These are phyloP conservation scores for Brachyhypopomus occidentalis DNA, from an alignment of 2,113 vertebrate species.

Conservation along the genomic window DNA sequence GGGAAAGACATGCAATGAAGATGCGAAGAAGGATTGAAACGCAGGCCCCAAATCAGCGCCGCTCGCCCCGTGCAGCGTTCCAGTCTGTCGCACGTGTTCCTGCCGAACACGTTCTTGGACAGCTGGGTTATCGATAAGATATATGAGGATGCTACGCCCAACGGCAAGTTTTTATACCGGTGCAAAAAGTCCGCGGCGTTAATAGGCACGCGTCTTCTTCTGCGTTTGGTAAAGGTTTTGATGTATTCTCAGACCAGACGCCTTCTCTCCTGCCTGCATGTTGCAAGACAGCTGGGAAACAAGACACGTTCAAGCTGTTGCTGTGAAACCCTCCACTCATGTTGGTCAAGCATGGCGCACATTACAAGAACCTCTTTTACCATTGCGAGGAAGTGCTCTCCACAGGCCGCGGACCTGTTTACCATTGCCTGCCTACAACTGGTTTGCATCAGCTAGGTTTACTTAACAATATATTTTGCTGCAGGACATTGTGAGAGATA, in stretches of 20 bases:
- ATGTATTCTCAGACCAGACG: neutral
- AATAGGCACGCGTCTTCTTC: neutral
- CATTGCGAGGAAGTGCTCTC: slow-evolving; percentile 42
- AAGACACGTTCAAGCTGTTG: neutral
- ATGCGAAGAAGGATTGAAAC: slow-evolving; percentile 76
- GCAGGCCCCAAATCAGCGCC: slow-evolving; percentile 63
- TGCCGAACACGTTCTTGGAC: neutral
- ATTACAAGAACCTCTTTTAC: slow-evolving; percentile 5
- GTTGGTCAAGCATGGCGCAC: neutral
- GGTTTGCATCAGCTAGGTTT: slow-evolving; percentile 74
- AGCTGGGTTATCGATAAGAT: neutral
- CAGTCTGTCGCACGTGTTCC: neutral
- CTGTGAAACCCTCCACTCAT: neutral
- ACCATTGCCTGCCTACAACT: slow-evolving; percentile 70
- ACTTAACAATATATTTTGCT: slow-evolving; percentile 74
- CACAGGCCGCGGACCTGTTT: slow-evolving; percentile 65
- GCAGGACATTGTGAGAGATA: slow-evolving; percentile 71
- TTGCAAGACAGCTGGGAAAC: neutral
- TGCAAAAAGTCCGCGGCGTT: neutral
- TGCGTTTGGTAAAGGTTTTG: neutral
- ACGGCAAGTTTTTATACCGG: neutral
- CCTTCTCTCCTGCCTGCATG: neutral
- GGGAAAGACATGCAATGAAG: slow-evolving; percentile 70
- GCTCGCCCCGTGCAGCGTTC: neutral
- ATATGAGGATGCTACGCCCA: neutral